phyloP scores from a whole-genome alignment of 2,888 invertebrate species.

The Coelopa pilipes region DNA sequence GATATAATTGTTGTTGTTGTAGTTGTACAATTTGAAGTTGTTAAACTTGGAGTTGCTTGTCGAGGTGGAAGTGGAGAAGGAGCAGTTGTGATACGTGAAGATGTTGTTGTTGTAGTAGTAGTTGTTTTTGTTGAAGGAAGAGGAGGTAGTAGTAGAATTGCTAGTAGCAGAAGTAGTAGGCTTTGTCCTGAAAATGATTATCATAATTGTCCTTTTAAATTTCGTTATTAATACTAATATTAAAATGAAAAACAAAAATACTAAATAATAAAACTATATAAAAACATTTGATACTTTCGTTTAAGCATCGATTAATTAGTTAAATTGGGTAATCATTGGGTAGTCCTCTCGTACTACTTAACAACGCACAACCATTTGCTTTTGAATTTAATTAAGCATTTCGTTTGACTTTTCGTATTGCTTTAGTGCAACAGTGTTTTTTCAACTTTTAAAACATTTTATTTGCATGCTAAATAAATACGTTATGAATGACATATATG shows the following conservation, averaged over 20 bases:
- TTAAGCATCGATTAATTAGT: neutral
- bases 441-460: too few species aligned
- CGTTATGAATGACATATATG: too few species aligned
- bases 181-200: conserved; percentile 67
- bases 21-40: conserved; percentile 47
- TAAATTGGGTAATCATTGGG: neutral
- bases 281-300: conserved; percentile 13
- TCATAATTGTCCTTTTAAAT: conserved; percentile 57
- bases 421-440: neutral
- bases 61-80: conserved; percentile 50
- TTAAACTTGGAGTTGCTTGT: conserved; percentile 44
- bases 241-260: conserved; percentile 42
- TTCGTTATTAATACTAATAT: conserved; percentile 41
- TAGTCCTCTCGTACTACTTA: conserved; percentile 1
- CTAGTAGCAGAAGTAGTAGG: conserved; percentile 65
- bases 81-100: conserved; percentile 56
- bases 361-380: conserved; percentile 8
- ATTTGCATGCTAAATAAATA: too few species aligned
- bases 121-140: conserved; percentile 60
- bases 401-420: conserved; percentile 27
- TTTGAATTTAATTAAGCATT: neutral
- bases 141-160: conserved; percentile 60
- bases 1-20: conserved; percentile 46
- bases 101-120: conserved; percentile 51
- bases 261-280: conserved; percentile 42